Base-by-base conservation (phyloP, 2,888 invertebrate species). In the Chalcis sispes region DNA sequence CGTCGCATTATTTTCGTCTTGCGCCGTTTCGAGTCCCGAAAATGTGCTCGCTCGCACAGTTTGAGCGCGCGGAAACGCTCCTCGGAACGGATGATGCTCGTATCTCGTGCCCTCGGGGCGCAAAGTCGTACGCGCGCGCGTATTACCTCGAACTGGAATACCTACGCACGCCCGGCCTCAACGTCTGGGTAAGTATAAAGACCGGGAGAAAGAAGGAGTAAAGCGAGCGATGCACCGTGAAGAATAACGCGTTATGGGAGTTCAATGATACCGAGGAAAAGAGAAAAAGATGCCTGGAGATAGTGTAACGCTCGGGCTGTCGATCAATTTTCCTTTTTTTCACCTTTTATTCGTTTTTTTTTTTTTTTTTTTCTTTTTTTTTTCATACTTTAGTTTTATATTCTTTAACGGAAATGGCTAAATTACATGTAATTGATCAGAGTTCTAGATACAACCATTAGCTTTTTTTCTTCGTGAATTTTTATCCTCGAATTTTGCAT, bases 71-170 rank as follows among this genome's bases (percentile, higher is more conserved):
- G n/a, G n/a, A n/a, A n/a, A n/a, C n/a, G n/a, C 65, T 48, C 50
- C 18, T 3, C 52, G 27, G 48, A 48, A 18, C 18, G 5, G 5
- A n/a, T 29, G 7, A 20, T 61, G 59, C 20, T 4, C 42, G 32
- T 32, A 8, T 32, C 5, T 32, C n/a, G 8, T 61, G 64, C 50
- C 65, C 65, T 54, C 52, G 52, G 52, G 65, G 40, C 50, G 50
- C 64, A 65, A 32, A 52, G 65, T 4, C 5, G 5, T 7, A 36
- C 36, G 10, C 10, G 10, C 4, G 36, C 36, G 52, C 52, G 65
- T 54, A 66, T 54, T 66, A 66, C 65, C 27, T 54, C 52, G 40
- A 66, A 54, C 65, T 66, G 65, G 54, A 66, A 66, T 66, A 66
- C 65, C 65, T 54, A 66, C 65, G 65, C 52, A 66, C 65, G 25